Evolutionary conservation across 2,797 vertebrate species (phyloP), one percentile per base, ranked within the genome.

Genomic region (Pachyuromys duprasi): DNA sequence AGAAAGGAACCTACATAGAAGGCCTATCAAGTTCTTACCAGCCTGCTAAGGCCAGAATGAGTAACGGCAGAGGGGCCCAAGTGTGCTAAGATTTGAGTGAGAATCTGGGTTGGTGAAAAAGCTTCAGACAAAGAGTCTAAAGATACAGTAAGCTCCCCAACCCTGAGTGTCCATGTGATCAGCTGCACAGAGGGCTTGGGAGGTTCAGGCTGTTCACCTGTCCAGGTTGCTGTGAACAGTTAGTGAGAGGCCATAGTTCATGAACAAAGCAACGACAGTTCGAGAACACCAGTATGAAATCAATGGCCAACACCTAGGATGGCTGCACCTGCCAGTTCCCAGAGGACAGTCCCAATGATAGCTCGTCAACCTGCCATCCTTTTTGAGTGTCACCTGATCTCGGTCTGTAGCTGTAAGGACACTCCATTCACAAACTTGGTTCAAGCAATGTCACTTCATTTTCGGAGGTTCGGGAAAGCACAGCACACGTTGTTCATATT

Each of bases 11-110:
- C 94, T 92, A 89, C 95, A 95, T 2, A 92, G 96, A 62, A 94
- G 90, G 94, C 86, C 95, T 96, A 96, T 96, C 97, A 65, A 94
- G 86, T 97, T 96, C 95, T 94, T 80, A 92, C 42, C 90, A 79
- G 93, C 76, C 86, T 42, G 60, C 33, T n/a, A 86, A 93, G 91
- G 36, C 70, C 86, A 93, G 69, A 95, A 82, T 81, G 94, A 62
- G 88, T 17, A 55, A 92, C 2, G 39, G 90, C 15, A 20, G 76
- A 94, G 93, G 53, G 53, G 45, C n/a, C 39, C 78, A 76, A 33
- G 65, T 80, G 75, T 81, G 65, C 93, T 82, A 80, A 96, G 93
- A 91, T 42, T 95, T 22, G 31, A 94, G 65, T 45, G 26, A 87
- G 89, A 74, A 90, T 93, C 94, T 91, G 89, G 84, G 70, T 76